Percentiles rank a stretch among this genome's conserved stretches.
phyloP scores from a whole-genome alignment of 1,140 invertebrate genomes.

The Aporrectodea caliginosa region DNA sequence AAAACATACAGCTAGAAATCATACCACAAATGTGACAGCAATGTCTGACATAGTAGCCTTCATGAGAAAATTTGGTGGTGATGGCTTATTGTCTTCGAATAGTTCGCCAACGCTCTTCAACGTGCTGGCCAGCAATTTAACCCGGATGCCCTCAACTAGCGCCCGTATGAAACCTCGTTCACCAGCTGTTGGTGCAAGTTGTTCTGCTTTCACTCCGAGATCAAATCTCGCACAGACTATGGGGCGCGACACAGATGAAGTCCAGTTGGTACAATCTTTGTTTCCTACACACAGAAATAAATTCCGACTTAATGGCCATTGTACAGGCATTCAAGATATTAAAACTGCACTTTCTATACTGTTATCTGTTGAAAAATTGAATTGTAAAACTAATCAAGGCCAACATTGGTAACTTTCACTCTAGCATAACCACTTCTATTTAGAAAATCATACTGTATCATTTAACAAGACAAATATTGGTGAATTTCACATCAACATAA shows the following conservation, averaged over 20 bases:
- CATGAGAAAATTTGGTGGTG: conserved; percentile 70
- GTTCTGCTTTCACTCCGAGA: conserved; percentile 8
- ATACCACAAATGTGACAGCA: conserved; percentile 44
- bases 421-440: no score
- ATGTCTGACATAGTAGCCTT: conserved; percentile 59
- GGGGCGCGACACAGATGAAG: not conserved
- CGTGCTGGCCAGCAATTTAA: conserved; percentile 72
- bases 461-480: no score
- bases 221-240: not conserved
- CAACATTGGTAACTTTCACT: no score
- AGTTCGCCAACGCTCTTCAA: conserved; percentile 73
- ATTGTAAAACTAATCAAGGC: no score
- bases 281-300: no score
- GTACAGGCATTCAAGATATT: no score
- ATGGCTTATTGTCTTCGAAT: conserved; percentile 76
- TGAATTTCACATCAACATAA: no score
- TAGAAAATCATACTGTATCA: no score
- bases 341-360: no score
- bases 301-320: no score
- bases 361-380: no score
- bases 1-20: conserved; percentile 7
- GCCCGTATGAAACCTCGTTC: conserved; percentile 37
- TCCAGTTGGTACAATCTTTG: not conserved
- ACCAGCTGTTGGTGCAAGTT: conserved; percentile 5
- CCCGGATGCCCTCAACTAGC: conserved; percentile 33